Percentiles rank a stretch among this genome's conserved stretches.
Conservation (phyloP, 2,888 invertebrate genomes). For the Listrodromus nycthemerus region DNA sequence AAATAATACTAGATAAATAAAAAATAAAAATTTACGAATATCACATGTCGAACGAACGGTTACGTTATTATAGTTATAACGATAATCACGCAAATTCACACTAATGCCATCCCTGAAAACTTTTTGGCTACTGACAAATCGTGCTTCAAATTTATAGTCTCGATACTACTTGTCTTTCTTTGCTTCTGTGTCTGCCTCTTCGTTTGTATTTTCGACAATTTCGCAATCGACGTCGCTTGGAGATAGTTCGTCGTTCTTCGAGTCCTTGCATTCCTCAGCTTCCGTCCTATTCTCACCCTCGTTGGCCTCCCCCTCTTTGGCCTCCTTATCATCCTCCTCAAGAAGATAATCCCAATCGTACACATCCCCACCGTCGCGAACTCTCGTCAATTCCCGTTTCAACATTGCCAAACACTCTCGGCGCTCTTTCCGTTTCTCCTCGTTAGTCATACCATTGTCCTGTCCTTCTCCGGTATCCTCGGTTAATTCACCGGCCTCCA, state of each 20-base stretch:
- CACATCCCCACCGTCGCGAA: constrained; percentile 79
- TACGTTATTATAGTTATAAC: constrained; percentile 24
- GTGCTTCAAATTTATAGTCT: background rate
- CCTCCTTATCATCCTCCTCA: constrained; percentile 82
- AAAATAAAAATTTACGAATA: background rate
- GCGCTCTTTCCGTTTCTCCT: constrained; percentile 80
- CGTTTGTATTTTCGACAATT: constrained; percentile 18
- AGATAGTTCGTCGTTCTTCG: constrained; percentile 50
- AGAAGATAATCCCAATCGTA: constrained; percentile 80
- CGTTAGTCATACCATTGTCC: constrained; percentile 45
- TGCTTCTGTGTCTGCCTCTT: constrained; percentile 53
- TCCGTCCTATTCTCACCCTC: constrained; percentile 81
- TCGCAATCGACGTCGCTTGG: constrained; percentile 33
- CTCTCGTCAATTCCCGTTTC: constrained; percentile 79
- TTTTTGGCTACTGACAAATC: constrained; percentile 2
- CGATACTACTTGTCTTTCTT: constrained; percentile 71
- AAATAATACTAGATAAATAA: background rate
- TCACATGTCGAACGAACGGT: constrained; percentile 32
- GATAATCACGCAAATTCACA: constrained; percentile 42
- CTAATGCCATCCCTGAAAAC: constrained; percentile 25
- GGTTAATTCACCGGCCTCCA: constrained; percentile 44
- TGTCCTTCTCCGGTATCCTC: constrained; percentile 49
- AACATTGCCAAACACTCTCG: constrained; percentile 81
- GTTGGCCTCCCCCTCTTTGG: no score
- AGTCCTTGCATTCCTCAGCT: constrained; percentile 25